Conservation (phyloP, 2,797 vertebrate species). For the Pyrocephalus nanus region DNA sequence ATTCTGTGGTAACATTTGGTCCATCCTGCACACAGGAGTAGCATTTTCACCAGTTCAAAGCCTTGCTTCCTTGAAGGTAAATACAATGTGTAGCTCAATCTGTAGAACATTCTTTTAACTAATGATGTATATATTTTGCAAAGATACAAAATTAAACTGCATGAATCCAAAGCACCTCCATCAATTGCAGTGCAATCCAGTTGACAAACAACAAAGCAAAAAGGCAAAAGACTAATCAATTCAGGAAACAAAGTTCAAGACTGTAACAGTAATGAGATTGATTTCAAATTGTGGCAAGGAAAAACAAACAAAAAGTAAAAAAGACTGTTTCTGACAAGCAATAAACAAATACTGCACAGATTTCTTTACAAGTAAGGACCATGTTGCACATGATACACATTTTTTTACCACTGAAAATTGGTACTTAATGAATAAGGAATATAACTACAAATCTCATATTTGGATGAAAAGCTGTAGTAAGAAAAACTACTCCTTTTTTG, state of each 20-base stretch:
- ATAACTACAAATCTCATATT: background rate
- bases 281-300: background rate
- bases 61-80: background rate
- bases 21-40: background rate
- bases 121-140: background rate
- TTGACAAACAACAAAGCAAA: background rate
- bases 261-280: background rate
- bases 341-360: background rate
- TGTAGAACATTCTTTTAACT: conserved; percentile 14
- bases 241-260: background rate
- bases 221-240: background rate
- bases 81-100: background rate
- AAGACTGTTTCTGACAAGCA: background rate
- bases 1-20: background rate
- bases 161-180: background rate
- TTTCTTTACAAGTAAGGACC: background rate
- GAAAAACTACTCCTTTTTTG: background rate
- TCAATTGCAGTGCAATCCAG: background rate
- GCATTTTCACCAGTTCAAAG: background rate
- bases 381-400: background rate
- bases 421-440: background rate
- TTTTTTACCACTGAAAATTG: background rate
- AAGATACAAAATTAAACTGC: conserved; percentile 20
- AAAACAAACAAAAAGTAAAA: background rate
- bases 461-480: background rate